Base-by-base conservation (phyloP, 1,140 invertebrate species). In the Polyergus mexicanus region DNA sequence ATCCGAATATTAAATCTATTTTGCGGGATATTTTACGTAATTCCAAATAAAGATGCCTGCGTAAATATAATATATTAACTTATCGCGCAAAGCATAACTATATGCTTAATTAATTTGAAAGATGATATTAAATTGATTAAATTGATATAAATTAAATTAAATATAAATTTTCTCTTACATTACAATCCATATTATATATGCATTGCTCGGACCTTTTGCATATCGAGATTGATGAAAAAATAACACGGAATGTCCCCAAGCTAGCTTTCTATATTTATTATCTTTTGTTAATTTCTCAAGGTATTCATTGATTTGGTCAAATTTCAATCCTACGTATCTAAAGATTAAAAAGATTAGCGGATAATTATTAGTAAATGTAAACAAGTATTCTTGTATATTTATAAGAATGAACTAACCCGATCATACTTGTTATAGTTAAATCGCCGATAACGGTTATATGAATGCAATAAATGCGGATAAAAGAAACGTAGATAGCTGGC, bases 31-130 rank as follows among this genome's bases (percentile, higher is more conserved):
- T 25, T 76, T 60, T 56, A 4, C 56, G 65, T 38, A 69, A 41
- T 5, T 80, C 76, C 13, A 25, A 35, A 66, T 80, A 11, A 16
- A 80, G 58, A n/a, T 80, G 63, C 22, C 76, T 80, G 16, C 4
- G 22, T 38, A 75, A 41, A 19, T 3, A 3, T 47, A 0, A 41
- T 41, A 47, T 13, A 47, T 47, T 47, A 47, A 3, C 7, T 47
- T 2, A 2, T 44, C 41, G 2, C 13, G 13, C 13, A 11, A 47
- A 47, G 3, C 13, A 16, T 11, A 13, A 13, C 13, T 13, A n/a
- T 13, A n/a, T 16, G 16, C 7, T 28, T 47, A 47, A 25, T 19
- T 32, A 32, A 32, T 32, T 32, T 32, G 3, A 32, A 32, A 4
- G 3, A 32, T 32, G 32, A 28, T 28, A 28, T 28, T 28, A 28